Conservation (phyloP, 2,797 vertebrate genomes). For the Protosalanx chinensis region DNA sequence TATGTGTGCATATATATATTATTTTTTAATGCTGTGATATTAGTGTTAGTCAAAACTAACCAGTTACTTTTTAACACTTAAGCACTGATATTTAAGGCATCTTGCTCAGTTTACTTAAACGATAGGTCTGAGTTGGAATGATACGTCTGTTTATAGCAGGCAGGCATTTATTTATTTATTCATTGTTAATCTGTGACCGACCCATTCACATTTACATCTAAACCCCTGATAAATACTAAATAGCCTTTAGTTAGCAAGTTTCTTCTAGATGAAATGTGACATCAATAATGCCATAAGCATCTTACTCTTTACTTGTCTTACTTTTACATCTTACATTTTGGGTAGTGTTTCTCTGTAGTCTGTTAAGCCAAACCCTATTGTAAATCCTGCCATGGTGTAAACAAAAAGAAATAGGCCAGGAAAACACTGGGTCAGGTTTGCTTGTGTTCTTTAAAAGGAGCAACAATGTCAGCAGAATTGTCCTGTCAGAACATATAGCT, state of each 20-base stretch:
- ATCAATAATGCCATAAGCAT: conserved; percentile 44
- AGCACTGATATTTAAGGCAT: conserved; percentile 18
- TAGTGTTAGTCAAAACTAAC: conserved; percentile 3
- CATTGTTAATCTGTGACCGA: not conserved
- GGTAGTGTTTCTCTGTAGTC: not conserved
- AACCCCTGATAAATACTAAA: conserved; percentile 23
- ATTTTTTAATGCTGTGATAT: conserved; percentile 44
- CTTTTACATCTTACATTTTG: not conserved
- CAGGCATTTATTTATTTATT: not conserved
- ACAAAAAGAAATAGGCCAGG: conserved; percentile 33
- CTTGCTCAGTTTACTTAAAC: conserved; percentile 20
- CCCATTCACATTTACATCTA: conserved; percentile 9
- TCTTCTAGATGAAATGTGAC: conserved; percentile 21
- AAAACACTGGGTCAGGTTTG: conserved; percentile 37
- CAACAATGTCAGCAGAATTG: conserved; percentile 33
- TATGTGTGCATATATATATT: not conserved
- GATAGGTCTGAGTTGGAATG: not conserved
- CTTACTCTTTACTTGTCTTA: not conserved
- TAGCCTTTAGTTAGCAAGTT: conserved; percentile 32
- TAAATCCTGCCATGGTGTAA: conserved; percentile 19
- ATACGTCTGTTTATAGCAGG: conserved; percentile 1
- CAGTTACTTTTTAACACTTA: conserved; percentile 11
- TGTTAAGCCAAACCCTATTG: conserved; percentile 30
- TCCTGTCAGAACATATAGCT: not conserved
- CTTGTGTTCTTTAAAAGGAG: conserved; percentile 33